Evolutionary conservation across 2,888 invertebrate genomes (phyloP), one percentile per base, ranked within the genome.

Genomic region (Scaptodrosophila latifasciaeformis): DNA sequence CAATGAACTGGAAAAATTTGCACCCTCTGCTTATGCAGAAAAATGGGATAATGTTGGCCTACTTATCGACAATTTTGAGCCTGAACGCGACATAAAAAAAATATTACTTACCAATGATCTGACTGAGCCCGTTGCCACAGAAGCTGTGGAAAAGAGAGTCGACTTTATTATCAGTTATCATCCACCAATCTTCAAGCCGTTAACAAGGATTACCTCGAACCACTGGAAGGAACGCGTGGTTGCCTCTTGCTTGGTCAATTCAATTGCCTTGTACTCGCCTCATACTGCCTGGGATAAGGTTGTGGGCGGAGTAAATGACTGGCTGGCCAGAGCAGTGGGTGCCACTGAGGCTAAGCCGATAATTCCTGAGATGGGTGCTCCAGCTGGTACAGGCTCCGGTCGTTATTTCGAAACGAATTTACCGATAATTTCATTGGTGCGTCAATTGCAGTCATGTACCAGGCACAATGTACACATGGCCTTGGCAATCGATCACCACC

Each of bases 11-110:
- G 90, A 93, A 74, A 85, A 87, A 6, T 92, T 92, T 86, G 95
- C 95, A 1, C 91, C 93, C 6, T 84, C 89, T 27, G 85, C 88
- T 1, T 86, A 93, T 10, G 95, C 96, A 2, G 96, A 93, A 75
- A 89, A 89, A 47, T 98, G 97, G 97, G 98, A 98, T 83, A 98
- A 98, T 87, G 96, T 97, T 46, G 98, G 98, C 0, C 87, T 98
- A 1, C 87, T 98, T 19, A 90, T 97, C 9, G 95, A 97, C 82
- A 96, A 97, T 0, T 87, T 87, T 19, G 87, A 89, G 19, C 24
- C 37, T 15, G 86, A 89, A 39, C 89, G 88, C 66, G 77, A 85
- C 3, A 88, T 96, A 10, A 87, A 87, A 3, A 91, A 89, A 54
- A 90, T 96, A 48, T 82, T 98, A 51, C 87, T 98, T 30, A 97